Percentiles rank a stretch among this genome's conserved stretches.
Evolutionary conservation across 2,888 invertebrate species (phyloP).

Genomic region (Limnephilus rhombicus): DNA sequence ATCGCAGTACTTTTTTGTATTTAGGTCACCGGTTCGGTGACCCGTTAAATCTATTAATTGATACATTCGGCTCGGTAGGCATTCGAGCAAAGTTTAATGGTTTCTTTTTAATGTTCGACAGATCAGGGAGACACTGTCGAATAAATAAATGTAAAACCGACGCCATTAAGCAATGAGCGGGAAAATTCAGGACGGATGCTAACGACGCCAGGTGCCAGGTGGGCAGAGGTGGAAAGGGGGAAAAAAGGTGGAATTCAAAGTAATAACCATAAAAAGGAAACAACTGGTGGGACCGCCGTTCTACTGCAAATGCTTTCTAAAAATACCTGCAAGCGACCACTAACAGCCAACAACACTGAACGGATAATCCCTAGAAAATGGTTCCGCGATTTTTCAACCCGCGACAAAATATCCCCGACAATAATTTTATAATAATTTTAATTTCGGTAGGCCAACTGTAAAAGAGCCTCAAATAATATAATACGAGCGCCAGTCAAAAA

Average conservation of each 20-base stretch:
- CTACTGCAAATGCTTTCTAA: slow-evolving; percentile 62
- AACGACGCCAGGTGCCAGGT: slow-evolving; percentile 61
- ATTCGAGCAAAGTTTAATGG: not conserved
- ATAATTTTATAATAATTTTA: too few species aligned
- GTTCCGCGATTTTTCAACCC: too few species aligned
- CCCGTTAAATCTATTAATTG: not conserved
- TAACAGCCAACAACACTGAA: not conserved
- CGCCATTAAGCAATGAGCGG: slow-evolving; percentile 31
- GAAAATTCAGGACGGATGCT: slow-evolving; percentile 46
- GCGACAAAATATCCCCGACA: too few species aligned
- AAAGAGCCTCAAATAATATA: too few species aligned
- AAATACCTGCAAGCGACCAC: slow-evolving; percentile 59
- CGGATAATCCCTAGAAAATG: not conserved
- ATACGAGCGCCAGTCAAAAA: too few species aligned
- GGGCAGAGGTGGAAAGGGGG: slow-evolving; percentile 29
- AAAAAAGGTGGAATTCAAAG: slow-evolving; percentile 51
- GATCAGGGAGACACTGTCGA: slow-evolving; percentile 28
- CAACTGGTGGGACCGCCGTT: slow-evolving; percentile 28
- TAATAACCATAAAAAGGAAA: slow-evolving; percentile 60
- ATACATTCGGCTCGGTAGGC: not conserved
- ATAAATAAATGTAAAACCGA: slow-evolving; percentile 2
- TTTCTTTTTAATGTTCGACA: slow-evolving; percentile 31
- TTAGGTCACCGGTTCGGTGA: not conserved
- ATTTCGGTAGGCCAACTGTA: too few species aligned
- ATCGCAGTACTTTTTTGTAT: not conserved